These are phyloP conservation scores for Carcinoscorpius rotundicauda DNA, from an alignment of 1,140 invertebrate species.

Conservation along the genomic window DNA sequence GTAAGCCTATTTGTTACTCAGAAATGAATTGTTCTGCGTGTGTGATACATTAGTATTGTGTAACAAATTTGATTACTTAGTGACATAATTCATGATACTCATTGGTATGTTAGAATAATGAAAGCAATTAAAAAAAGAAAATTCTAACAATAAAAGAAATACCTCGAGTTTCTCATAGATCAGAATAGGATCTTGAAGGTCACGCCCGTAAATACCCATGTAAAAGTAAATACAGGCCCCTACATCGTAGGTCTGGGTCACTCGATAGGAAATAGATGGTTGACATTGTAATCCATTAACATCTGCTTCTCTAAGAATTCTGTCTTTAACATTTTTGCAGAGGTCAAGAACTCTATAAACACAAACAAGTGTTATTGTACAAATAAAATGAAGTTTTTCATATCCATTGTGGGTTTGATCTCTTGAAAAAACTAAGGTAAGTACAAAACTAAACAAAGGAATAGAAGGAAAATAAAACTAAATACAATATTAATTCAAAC, in stretches of 20 bases:
- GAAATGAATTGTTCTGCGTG: no score
- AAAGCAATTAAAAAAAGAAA: no score
- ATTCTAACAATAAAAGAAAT: background rate
- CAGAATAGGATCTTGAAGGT: slow-evolving; percentile 54
- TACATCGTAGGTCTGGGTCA: slow-evolving; percentile 94
- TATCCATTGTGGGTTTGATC: background rate
- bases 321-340: slow-evolving; percentile 77
- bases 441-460: no score
- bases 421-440: background rate
- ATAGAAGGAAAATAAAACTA: no score
- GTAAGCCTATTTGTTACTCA: no score
- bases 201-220: slow-evolving; percentile 74
- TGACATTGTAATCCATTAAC: slow-evolving; percentile 44
- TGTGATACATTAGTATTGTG: no score
- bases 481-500: no score
- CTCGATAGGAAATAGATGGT: slow-evolving; percentile 58
- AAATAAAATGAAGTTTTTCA: background rate
- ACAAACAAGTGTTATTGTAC: background rate
- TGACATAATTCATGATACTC: no score
- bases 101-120: no score
- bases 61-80: no score
- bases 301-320: slow-evolving; percentile 53
- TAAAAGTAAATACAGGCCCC: slow-evolving; percentile 98
- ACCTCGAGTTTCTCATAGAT: slow-evolving; percentile 62
- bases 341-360: slow-evolving; percentile 52